A percentile compares a stretch with the other conserved stretches of the same genome.
phyloP scores from a whole-genome alignment of 2,113 vertebrate genomes.

The Marcusenius ussheri region DNA sequence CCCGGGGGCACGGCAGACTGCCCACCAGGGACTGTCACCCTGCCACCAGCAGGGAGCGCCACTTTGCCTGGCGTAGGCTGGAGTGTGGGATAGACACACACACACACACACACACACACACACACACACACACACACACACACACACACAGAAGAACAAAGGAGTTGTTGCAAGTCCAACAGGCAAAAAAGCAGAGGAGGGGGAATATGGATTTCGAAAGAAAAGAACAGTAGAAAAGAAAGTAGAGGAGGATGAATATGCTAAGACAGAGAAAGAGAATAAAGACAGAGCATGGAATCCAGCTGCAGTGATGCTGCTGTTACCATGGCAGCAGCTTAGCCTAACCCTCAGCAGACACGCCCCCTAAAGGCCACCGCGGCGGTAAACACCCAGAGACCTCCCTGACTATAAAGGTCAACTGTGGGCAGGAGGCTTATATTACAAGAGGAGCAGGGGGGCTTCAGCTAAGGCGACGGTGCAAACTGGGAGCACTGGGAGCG shows the following conservation, averaged over 20 bases:
- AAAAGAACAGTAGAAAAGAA: background rate
- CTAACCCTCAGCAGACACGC: background rate
- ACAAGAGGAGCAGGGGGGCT: background rate
- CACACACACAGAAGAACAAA: background rate
- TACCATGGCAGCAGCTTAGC: slow-evolving; percentile 34
- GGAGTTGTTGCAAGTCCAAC: background rate
- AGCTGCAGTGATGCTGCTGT: slow-evolving; percentile 50
- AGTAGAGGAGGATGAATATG: background rate
- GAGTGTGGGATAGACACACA: background rate
- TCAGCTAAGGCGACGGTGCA: background rate
- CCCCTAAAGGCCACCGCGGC: background rate
- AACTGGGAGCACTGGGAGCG: background rate
- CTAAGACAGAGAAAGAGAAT: background rate
- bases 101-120: background rate
- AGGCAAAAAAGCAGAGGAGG: background rate
- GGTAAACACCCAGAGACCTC: background rate
- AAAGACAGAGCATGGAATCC: slow-evolving; percentile 28
- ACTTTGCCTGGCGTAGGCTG: background rate
- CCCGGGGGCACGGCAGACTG: slow-evolving; percentile 61
- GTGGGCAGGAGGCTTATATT: background rate
- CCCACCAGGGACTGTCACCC: slow-evolving; percentile 55
- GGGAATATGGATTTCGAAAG: too few relatives aligned
- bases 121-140: background rate
- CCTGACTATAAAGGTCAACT: background rate
- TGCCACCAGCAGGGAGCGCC: slow-evolving; percentile 26